Percentiles rank a stretch among this genome's conserved stretches.
Conservation (phyloP, 2,888 invertebrate genomes). For the Meloe dianella region DNA sequence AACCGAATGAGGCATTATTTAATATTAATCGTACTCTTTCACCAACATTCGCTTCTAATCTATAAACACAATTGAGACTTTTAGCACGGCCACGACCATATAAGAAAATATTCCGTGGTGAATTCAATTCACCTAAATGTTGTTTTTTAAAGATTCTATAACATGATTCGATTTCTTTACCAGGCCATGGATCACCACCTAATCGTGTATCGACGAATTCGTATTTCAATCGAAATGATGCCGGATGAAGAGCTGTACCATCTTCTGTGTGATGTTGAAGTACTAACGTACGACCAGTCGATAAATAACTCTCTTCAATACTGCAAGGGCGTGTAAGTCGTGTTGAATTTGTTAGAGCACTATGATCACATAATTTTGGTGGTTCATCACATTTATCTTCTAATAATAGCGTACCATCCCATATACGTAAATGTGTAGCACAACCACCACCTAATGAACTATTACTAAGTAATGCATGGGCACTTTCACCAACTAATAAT, state of each 20-base stretch:
- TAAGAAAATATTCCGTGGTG: conserved; percentile 78
- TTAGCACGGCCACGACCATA: conserved; percentile 83
- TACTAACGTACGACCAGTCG: conserved; percentile 60
- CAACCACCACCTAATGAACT: conserved; percentile 61
- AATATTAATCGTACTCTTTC: conserved; percentile 70
- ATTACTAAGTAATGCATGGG: conserved; percentile 51
- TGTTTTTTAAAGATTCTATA: conserved; percentile 70
- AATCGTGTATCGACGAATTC: conserved; percentile 84
- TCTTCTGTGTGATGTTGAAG: conserved; percentile 67
- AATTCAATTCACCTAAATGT: conserved; percentile 68
- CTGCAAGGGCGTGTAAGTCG: conserved; percentile 81
- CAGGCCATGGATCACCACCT: conserved; percentile 70
- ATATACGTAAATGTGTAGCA: conserved; percentile 74
- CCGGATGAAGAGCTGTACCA: conserved; percentile 82
- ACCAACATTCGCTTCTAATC: conserved; percentile 68
- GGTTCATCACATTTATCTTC: conserved; percentile 79
- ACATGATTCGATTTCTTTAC: conserved; percentile 59
- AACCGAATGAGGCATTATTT: conserved; percentile 76
- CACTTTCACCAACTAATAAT: conserved; percentile 64
- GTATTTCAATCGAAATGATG: conserved; percentile 75
- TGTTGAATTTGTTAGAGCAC: conserved; percentile 73
- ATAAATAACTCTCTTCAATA: conserved; percentile 79
- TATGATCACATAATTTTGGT: conserved; percentile 83
- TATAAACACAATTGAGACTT: conserved; percentile 77
- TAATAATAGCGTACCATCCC: conserved; percentile 73